Evolutionary conservation across 2,888 invertebrate species (phyloP).

Genomic region (Caprella mutica): DNA sequence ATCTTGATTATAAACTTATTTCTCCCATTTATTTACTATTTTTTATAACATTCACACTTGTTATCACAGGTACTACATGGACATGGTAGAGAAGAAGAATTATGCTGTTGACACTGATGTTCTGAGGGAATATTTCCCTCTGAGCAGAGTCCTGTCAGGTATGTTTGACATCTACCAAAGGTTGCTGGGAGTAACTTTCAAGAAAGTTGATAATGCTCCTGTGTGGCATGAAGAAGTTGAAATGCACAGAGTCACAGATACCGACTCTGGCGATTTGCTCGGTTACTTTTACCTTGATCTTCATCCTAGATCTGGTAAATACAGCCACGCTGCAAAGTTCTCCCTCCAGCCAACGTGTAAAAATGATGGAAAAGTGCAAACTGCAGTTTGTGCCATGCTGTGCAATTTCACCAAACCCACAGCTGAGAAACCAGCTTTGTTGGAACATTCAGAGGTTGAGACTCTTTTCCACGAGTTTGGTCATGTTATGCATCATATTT

Average conservation of each 20-base stretch:
- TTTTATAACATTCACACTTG: too few species aligned
- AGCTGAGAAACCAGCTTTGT: conserved; percentile 42
- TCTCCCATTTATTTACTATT: too few species aligned
- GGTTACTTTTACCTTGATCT: conserved; percentile 47
- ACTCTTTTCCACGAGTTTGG: conserved; percentile 48
- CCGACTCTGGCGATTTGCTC: conserved; percentile 38
- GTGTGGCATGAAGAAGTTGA: conserved; percentile 44
- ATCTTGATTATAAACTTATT: too few species aligned
- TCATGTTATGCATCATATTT: conserved; percentile 47
- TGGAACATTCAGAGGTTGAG: conserved; percentile 45
- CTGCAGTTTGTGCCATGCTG: conserved; percentile 45
- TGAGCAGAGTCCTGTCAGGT: conserved; percentile 44
- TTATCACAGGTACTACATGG: conserved; percentile 45
- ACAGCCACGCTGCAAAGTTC: conserved; percentile 43
- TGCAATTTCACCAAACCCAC: conserved; percentile 46
- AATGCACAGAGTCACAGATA: conserved; percentile 43
- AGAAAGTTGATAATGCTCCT: conserved; percentile 39
- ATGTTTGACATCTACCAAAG: conserved; percentile 45
- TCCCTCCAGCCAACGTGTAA: conserved; percentile 40
- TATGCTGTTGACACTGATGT: conserved; percentile 45
- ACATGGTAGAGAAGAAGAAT: conserved; percentile 42
- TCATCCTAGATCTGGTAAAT: conserved; percentile 45
- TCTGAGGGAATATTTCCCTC: conserved; percentile 43
- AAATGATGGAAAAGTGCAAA: conserved; percentile 19
- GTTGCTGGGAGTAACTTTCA: conserved; percentile 42